Evolutionary conservation across 1,140 invertebrate genomes (phyloP), one percentile per base, ranked within the genome.

Genomic region (Zaprionus inermis): DNA sequence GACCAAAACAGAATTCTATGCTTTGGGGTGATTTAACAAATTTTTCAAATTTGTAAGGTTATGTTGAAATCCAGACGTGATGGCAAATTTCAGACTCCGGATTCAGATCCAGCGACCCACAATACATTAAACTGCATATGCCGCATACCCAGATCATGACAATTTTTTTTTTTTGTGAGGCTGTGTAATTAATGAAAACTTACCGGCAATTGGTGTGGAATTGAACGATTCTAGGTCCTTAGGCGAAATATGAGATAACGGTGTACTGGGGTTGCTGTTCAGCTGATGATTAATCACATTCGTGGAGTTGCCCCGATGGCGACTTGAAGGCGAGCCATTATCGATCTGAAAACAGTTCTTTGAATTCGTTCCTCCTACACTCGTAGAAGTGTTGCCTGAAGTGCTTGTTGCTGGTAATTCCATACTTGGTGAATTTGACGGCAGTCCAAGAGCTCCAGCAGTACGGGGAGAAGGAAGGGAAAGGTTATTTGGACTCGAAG

Each of bases 391-490:
- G 12, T 49, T 49, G 18, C 44, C 44, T 11, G 68, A 41, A 5
- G 49, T 28, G 11, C 30, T 63, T n/a, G 68, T 44, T 5, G 66
- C 49, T 11, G 85, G 36, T 55, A 58, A 41, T 18, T 91, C 90
- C 74, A 91, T 82, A 57, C 52, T 91, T 0, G 96, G 96, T 3
- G 96, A 96, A 91, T 96, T 95, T 11, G 96, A 78, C 22, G 89
- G 76, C 54, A 82, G 57, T 16, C 84, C 90, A 38, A 88, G 60
- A 3, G 69, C 95, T 10, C 95, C 95, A 6, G 95, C 94, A 49
- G 96, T 95, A 44, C 95, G 93, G 2, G 95, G 95, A 44, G 95
- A 96, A 3, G 95, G 95, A 60, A 96, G 81, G 1, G 95, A 96
- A n/a, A 96, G 81, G 91, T 96, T 95, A 70, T 95, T 95, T 22